Evolutionary conservation across 1,140 invertebrate genomes (phyloP), one percentile per base, ranked within the genome.

Genomic region (Notospermus geniculatus): DNA sequence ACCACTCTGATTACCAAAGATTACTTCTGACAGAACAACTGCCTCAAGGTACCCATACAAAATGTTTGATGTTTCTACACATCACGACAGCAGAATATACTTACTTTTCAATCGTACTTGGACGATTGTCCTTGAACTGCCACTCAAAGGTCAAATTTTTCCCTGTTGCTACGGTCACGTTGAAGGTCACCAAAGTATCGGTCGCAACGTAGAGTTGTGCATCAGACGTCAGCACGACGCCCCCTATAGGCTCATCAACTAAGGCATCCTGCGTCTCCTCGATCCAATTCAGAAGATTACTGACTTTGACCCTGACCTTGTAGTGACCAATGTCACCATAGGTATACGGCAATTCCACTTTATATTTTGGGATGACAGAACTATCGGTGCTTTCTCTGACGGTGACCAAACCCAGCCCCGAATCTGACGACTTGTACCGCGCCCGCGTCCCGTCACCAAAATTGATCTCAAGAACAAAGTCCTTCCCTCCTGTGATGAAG

Each of bases 161-260:
- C 1, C 69, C 69, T 4, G 64, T 60, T 11, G 50, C 56, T 5
- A 71, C 69, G 17, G 43, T 61, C 15, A 60, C 69, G 22, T 23
- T 64, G 11, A 62, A 55, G n/a, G 56, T 62, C 1, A 66, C 67
- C 17, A 54, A 36, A 11, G 67, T 55, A 9, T 54, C 32, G 9
- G 65, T 23, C 9, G 59, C 52, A 2, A 70, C 41, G n/a, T 61
- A 27, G 0, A 5, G n/a, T 15, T 60, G 39, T 11, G 54, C 25
- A n/a, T 66, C 54, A 5, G 58, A 55, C 1, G 13, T 25, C 29
- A 71, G 17, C 17, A 27, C 23, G 13, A 71, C 45, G 2, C 52
- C 60, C n/a, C 52, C 59, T 22, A 71, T 69, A 4, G 57, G 54
- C 29, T 66, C 64, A 39, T 71, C 67, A 13, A 71, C 67, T 2